phyloP scores from a whole-genome alignment of 1,140 invertebrate species.

The Papilio machaon region DNA sequence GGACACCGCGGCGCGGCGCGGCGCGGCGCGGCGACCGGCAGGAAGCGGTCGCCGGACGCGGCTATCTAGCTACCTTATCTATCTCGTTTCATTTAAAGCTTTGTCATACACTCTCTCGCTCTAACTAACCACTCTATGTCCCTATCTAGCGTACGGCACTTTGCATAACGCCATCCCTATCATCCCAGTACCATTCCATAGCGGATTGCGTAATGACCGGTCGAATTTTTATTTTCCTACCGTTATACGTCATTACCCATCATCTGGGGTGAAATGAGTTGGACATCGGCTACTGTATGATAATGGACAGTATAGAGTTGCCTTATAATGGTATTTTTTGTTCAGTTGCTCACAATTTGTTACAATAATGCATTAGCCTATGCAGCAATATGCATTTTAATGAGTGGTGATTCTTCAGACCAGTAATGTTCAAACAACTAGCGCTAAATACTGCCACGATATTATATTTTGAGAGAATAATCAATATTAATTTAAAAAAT shows the following conservation, averaged over 20 bases:
- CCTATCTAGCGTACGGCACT: constrained; percentile 49
- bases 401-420: not conserved
- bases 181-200: constrained; percentile 58
- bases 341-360: constrained; percentile 26
- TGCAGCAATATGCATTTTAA: not conserved
- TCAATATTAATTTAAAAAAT: not conserved
- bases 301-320: constrained; percentile 51
- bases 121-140: constrained; percentile 52
- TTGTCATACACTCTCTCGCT: constrained; percentile 64
- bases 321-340: constrained; percentile 45
- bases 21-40: constrained; percentile 43
- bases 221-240: constrained; percentile 72
- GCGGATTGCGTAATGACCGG: constrained; percentile 73
- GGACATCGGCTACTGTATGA: constrained; percentile 56
- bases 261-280: constrained; percentile 53
- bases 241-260: constrained; percentile 71
- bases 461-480: not conserved
- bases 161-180: constrained; percentile 55
- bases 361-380: constrained; percentile 29
- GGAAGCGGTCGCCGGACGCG: constrained; percentile 77
- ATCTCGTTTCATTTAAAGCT: constrained; percentile 72
- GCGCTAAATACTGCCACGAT: not conserved
- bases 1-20: constrained; percentile 47
- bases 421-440: not conserved
- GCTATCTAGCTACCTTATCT: constrained; percentile 77